Base-by-base conservation (phyloP, 2,113 vertebrate genomes). In the Petromus typicus region DNA sequence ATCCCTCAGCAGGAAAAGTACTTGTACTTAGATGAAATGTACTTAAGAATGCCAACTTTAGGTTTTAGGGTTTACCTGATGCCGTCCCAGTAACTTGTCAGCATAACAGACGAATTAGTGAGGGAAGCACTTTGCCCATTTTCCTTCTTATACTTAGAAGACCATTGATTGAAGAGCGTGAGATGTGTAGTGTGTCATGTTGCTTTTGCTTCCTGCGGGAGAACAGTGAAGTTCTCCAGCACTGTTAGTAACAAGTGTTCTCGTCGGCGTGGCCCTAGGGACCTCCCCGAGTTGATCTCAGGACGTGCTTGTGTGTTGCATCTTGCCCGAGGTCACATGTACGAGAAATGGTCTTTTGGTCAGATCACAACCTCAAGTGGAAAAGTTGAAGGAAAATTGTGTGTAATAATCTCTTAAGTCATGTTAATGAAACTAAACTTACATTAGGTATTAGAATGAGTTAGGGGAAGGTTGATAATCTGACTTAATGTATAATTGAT, bases 61-160 rank as follows among this genome's bases (percentile, higher is more conserved):
- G 40, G 66, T 66, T 87, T 63, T 69, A 90, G 95, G 32, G 20
- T 79, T 93, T 90, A 59, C 51, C 71, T 90, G 45, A 57, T 90
- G 17, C 57, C 57, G 32, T 92, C n/a, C 7, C 0, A 4, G 80
- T 91, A 64, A 91, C 27, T 91, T 89, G 34, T 83, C 51, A 59
- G 30, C 37, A 34, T 71, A 79, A 79, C 25, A 51, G 43, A 56
- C 82, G 56, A 95, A 32, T 88, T 90, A 61, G 25, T 67, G 63
- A 73, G 84, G 57, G 79, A 45, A 78, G 57, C 9, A 45, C 67
- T 89, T 95, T 96, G n/a, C 48, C 54, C 6, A 7, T 67, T 17
- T 90, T 67, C 10, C 1, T 43, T 85, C 5, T 18, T 51, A 30
- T 64, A 40, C 30, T 91, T 76, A 18, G 76, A 59, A 76, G 57